Base-by-base conservation (phyloP, 1,140 invertebrate species). In the Drosophila ambigua region DNA sequence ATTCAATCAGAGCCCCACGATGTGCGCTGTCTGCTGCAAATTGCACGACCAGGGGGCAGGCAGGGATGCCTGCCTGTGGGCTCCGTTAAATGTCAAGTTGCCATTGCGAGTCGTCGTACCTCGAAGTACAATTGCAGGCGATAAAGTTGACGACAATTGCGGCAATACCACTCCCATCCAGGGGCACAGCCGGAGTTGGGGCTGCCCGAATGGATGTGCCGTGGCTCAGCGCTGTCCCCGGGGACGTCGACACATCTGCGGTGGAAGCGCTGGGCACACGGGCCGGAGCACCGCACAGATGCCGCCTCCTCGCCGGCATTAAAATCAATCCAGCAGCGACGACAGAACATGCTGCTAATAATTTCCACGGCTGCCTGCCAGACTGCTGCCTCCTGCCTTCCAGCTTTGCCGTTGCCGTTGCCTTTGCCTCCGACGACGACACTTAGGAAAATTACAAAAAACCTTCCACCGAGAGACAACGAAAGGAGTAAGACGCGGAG, bases 241-340 rank as follows among this genome's bases (percentile, higher is more conserved):
- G 85, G 72, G 78, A 91, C 39, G 46, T 69, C 50, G 74, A 74
- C 65, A 49, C 88, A 90, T 63, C 68, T 69, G 72, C 51, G 59
- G 23, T 85, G 79, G 62, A 72, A 84, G 28, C 50, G 61, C 51
- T 77, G 58, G 7, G 71, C 75, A 52, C 90, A 91, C 15, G 74
- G 80, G 54, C 80, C 83, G n/a, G 75, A 69, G 58, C 89, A 90
- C 46, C 72, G 73, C 54, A 78, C 55, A 60, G 59, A 71, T 43
- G 59, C 16, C 11, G 35, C 35, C 9, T 13, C 35, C 41, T 73
- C 76, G 13, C 54, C 61, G 53, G 31, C 41, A 35, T 57, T 69
- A 72, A 91, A 91, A 85, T 91, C 90, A 82, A 91, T 85, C 90
- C 90, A 88, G 49, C 90, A 91, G 65, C 83, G 85, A 69, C 87